Base-by-base conservation (phyloP, 2,113 vertebrate species). In the Cyrtonyx montezumae region DNA sequence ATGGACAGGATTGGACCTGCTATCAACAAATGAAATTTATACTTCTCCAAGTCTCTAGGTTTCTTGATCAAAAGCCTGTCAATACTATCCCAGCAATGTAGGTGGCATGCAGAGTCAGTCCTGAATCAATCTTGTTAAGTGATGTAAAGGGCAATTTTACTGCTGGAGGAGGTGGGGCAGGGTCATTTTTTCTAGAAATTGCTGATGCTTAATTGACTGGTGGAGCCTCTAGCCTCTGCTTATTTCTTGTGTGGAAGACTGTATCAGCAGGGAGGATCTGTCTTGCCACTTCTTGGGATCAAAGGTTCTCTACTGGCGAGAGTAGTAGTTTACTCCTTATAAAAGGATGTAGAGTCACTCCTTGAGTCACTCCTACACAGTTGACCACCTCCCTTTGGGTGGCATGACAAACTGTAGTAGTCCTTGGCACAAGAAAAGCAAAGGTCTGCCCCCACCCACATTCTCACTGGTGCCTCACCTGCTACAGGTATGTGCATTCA, bases 381-480 rank as follows among this genome's bases (percentile, higher is more conserved):
- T n/a, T 71, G 81, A 78, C 69, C 69, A 66, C 63, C n/a, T 94
- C 71, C 88, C 77, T 85, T 48, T 40, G 46, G 88, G 67, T 94
- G 93, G 96, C 92, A 95, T 94, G 94, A 93, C 65, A 82, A 96
- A 58, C 51, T 14, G 16, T 40, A 82, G 51, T 92, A 78, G 59
- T 40, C 62, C 28, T 81, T 80, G 71, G 26, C 77, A 43, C 81
- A 93, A 90, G 80, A 96, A 94, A 92, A 82, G 94, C 62, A 89
- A 96, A 95, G 92, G 90, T 93, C 73, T 95, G 36, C 8, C 93
- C 94, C 95, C 96, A 96, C 97, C 97, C 89, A 92, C 96, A 93
- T 97, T 97, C 94, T 96, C 95, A 79, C 71, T 71, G 59, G 18
- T 82, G 95, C 97, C 97, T 97, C 97, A 93, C 97, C 98, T 97